Evolutionary conservation across 2,113 vertebrate genomes (phyloP), one percentile per base, ranked within the genome.

Genomic region (Vidua chalybeata): DNA sequence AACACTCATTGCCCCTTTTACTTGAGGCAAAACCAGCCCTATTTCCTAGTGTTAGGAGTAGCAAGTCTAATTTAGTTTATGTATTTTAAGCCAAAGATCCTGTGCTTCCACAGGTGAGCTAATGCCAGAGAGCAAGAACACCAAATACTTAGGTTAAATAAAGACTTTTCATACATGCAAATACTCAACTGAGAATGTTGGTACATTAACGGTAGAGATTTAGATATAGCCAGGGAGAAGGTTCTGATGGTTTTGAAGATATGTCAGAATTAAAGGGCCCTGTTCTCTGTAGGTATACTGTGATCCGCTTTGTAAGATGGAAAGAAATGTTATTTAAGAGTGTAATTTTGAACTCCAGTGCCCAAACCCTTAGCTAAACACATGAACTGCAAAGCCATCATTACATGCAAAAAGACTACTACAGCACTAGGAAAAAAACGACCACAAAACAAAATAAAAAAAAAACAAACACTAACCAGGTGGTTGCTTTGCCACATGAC

Each of bases 161-260:
- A 14, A 81, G 35, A 31, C 3, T 45, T 68, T 33, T 28, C 4
- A 0, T 9, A 27, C 0, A 0, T 24, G 6, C 16, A 12, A 77
- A 54, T 59, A 63, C 11, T 59, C 71, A n/a, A 19, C 14, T 31
- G 20, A 89, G 11, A 80, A 24, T 12, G 7, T 26, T 10, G 15
- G 31, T 14, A 43, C 20, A 64, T 45, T 77, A 39, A 79, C 79
- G 5, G 15, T 8, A 61, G 15, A 63, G 9, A 10, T 12, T 67
- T 27, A 45, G 3, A 59, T 21, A 27, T 7, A 35, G 16, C 2
- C 37, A 63, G n/a, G 19, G 83, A 74, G 13, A 67, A 59, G 11
- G 10, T 35, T 67, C 24, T 10, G 5, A 39, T 4, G 30, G 9
- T 5, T 3, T 15, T 54, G 48, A 28, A 62, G 13, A 15, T 11